These are phyloP conservation scores for Meganola albula DNA, from an alignment of 2,888 invertebrate species.

Conservation along the genomic window DNA sequence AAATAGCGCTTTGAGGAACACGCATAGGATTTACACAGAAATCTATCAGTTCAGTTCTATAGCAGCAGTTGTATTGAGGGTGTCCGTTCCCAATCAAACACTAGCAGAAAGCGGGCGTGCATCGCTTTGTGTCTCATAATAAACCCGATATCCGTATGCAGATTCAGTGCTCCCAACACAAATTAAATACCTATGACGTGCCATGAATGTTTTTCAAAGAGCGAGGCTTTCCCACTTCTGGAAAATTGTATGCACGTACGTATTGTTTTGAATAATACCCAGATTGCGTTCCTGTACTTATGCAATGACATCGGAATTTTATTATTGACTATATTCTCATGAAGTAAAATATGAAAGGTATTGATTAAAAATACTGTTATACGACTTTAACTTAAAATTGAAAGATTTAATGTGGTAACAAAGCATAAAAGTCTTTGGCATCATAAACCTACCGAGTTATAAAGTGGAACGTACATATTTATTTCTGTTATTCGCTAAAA, in stretches of 20 bases:
- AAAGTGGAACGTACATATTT: constrained; percentile 65
- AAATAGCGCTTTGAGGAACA: too few species aligned
- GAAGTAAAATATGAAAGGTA: too few species aligned
- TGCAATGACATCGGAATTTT: constrained; percentile 5
- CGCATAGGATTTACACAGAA: too few species aligned
- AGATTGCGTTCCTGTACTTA: constrained; percentile 13
- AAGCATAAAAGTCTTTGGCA: constrained; percentile 49
- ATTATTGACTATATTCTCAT: too few species aligned
- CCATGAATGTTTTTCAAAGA: constrained; percentile 23
- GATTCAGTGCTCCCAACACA: constrained; percentile 24
- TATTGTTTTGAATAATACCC: constrained; percentile 16
- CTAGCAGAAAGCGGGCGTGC: constrained; percentile 40
- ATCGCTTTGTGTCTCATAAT: constrained; percentile 57
- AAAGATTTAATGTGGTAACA: constrained; percentile 21
- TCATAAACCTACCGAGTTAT: constrained; percentile 55
- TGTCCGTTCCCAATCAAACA: constrained; percentile 44
- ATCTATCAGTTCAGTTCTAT: constrained; percentile 11
- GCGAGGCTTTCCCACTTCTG: constrained; percentile 20
- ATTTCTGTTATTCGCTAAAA: constrained; percentile 74
- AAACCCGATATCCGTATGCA: constrained; percentile 38
- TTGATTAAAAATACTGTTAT: neutral
- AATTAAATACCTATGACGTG: constrained; percentile 36
- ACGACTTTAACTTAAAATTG: neutral
- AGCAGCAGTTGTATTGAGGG: constrained; percentile 5
- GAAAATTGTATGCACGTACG: constrained; percentile 16